Base-by-base conservation (phyloP, 2,888 invertebrate genomes). In the Pristionchus maxplancki region DNA sequence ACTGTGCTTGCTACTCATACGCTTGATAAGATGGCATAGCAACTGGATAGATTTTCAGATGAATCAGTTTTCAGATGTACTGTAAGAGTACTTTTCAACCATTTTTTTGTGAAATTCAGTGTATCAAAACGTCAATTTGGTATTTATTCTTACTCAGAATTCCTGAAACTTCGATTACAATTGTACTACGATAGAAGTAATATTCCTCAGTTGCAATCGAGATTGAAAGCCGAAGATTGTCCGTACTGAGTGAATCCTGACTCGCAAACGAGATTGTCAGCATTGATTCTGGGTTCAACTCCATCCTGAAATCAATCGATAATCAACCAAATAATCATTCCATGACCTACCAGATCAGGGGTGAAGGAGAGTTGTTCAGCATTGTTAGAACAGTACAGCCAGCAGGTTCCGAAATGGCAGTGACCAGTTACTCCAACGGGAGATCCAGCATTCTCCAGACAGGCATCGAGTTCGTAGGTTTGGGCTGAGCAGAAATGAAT, bases 161-260 rank as follows among this genome's bases (percentile, higher is more conserved):
- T n/a, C n/a, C n/a, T n/a, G n/a, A n/a, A n/a, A n/a, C n/a, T n/a
- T n/a, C n/a, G n/a, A n/a, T 24, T 24, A 58, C 3, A 3, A 11
- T 53, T 53, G n/a, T n/a, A n/a, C 58, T 58, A n/a, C 58, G n/a
- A 58, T 58, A 4, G 44, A 58, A 58, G 20, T n/a, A n/a, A 20
- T n/a, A n/a, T 28, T 34, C 8, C 11, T 64, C 28, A 67, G 34
- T 67, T 67, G 67, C 67, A 67, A 13, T 67, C 31, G 6, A 67
- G 67, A 34, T 67, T 67, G 31, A 15, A 17, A 31, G 67, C 67
- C 0, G 34, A 34, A 17, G 31, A 13, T 24, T 67, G 67, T 34
- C 67, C 67, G 67, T 67, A 67, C 67, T 67, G 67, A 67, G 34
- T 13, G 67, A 67, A 67, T 31, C 67, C 67, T 31, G 31, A 34